Conservation (phyloP, 2,888 invertebrate genomes). For the Rhaphigaster nebulosa region DNA sequence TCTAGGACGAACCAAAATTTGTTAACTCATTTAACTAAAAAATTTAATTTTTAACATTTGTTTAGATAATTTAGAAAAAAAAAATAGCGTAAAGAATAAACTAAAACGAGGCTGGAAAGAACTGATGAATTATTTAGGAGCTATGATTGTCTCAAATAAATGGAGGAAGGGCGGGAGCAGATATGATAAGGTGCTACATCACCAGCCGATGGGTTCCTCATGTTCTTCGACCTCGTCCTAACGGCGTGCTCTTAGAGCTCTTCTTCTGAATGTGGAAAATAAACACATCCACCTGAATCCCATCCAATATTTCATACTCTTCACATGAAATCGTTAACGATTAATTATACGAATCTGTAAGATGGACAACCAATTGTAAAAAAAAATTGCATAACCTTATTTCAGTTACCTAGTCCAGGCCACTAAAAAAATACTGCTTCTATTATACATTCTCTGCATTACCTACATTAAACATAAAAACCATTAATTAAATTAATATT, state of each 20-base stretch:
- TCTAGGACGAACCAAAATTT: no score
- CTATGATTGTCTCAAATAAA: background rate
- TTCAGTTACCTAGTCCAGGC: no score
- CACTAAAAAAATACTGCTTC: no score
- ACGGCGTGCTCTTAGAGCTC: background rate
- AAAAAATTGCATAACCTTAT: no score
- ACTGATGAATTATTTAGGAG: background rate
- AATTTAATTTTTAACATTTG: no score
- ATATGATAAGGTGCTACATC: background rate
- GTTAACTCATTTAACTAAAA: no score
- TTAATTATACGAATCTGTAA: background rate
- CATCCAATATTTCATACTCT: background rate
- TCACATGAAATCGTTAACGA: background rate
- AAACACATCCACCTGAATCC: background rate
- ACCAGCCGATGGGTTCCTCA: background rate
- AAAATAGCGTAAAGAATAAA: background rate
- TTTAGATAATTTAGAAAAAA: background rate
- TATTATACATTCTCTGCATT: no score
- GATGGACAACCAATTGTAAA: no score
- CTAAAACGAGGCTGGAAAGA: background rate
- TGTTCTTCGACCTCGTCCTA: background rate
- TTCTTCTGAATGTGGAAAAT: background rate
- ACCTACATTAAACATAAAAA: no score
- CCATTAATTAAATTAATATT: no score
- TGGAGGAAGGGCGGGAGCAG: background rate